Evolutionary conservation across 2,113 vertebrate species (phyloP).

Genomic region (Rhineura floridana): DNA sequence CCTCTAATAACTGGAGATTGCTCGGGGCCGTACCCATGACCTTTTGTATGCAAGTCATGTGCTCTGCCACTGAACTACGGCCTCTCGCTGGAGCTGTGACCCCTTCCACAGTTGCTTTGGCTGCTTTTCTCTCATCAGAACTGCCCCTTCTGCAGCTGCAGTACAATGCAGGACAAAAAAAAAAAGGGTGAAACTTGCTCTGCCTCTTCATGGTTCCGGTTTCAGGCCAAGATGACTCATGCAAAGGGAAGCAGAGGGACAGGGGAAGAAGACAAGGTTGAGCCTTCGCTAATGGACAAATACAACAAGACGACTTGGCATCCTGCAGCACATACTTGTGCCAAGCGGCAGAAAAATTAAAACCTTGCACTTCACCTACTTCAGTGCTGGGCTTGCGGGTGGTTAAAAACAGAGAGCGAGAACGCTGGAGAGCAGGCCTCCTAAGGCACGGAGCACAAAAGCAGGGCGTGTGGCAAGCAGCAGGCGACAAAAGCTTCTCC

Average conservation of each 20-base stretch:
- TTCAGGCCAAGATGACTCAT: constrained; percentile 64
- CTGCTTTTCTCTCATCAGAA: constrained; percentile 21
- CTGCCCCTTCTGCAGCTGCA: constrained; percentile 21
- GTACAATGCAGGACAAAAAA: constrained; percentile 10
- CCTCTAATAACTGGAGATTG: background rate
- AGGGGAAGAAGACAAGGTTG: constrained; percentile 15
- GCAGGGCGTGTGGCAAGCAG: constrained; percentile 76
- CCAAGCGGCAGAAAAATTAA: constrained; percentile 63
- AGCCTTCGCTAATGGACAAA: constrained; percentile 68
- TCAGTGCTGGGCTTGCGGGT: constrained; percentile 65
- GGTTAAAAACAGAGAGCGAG: constrained; percentile 60
- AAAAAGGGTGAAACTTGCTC: background rate
- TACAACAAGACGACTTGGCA: constrained; percentile 65
- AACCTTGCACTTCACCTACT: constrained; percentile 27
- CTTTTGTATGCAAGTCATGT: background rate
- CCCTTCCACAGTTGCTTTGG: background rate
- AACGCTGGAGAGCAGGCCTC: constrained; percentile 69
- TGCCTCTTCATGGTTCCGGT: constrained; percentile 55
- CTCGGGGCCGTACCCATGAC: background rate
- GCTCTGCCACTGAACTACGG: background rate
- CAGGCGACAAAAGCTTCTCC: constrained; percentile 73
- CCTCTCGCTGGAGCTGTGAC: background rate
- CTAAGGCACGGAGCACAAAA: constrained; percentile 75
- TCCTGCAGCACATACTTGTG: constrained; percentile 65
- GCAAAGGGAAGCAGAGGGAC: constrained; percentile 55